Conservation (phyloP, 2,888 invertebrate genomes). For the Priocnemis perturbator region DNA sequence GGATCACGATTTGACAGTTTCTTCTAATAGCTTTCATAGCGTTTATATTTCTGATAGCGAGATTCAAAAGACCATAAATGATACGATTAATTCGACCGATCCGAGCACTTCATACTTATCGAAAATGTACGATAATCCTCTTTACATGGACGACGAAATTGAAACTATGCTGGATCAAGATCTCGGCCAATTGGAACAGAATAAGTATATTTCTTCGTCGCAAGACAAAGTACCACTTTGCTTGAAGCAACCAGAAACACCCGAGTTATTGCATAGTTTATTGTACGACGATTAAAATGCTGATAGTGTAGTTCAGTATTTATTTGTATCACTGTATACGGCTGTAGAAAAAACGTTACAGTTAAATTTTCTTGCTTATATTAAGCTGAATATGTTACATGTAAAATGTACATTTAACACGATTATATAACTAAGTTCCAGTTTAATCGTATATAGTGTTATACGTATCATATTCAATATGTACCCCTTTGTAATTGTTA, state of each 20-base stretch:
- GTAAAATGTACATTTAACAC: no score
- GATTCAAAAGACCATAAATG: constrained; percentile 69
- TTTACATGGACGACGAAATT: constrained; percentile 69
- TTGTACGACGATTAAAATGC: constrained; percentile 62
- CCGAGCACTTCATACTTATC: constrained; percentile 61
- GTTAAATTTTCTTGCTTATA: no score
- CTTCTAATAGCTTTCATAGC: constrained; percentile 60
- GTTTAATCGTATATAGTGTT: no score
- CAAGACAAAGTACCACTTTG: constrained; percentile 65
- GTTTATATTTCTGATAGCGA: constrained; percentile 69
- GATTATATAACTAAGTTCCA: no score
- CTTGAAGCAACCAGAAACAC: constrained; percentile 70
- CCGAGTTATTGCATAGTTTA: constrained; percentile 68
- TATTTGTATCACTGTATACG: neutral
- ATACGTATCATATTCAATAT: no score
- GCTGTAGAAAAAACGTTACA: no score
- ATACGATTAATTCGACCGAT: constrained; percentile 68
- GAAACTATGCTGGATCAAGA: constrained; percentile 67
- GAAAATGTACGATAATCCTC: constrained; percentile 65
- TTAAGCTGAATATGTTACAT: no score
- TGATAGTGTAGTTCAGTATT: neutral
- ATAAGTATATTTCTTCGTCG: constrained; percentile 56
- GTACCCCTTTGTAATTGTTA: no score
- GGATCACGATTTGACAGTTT: constrained; percentile 36
- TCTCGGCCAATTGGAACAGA: constrained; percentile 61